Evolutionary conservation across 1,140 invertebrate genomes (phyloP), one percentile per base, ranked within the genome.

Genomic region (Drosophila nikananu): DNA sequence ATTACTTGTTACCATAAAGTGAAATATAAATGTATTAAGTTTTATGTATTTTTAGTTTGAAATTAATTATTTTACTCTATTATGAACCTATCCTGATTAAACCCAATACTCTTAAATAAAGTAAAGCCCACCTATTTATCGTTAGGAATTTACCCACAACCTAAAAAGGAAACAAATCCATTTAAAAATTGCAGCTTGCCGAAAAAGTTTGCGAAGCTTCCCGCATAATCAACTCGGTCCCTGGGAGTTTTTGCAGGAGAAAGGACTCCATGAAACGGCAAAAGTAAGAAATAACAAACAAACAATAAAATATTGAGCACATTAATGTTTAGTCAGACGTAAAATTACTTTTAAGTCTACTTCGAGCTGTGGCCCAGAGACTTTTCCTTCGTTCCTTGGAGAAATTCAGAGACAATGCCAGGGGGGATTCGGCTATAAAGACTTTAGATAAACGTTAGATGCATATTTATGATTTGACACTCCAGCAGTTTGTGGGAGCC

Each of bases 301-400:
- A 92, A 92, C 91, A 92, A 92, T 92, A 92, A 92, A 92, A 92
- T 92, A 92, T 92, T 87, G 91, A 84, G 91, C 89, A 91, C 91
- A 92, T 92, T 92, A 92, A 91, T 92, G 91, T 92, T 92, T 92
- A 92, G 91, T 92, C 91, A 92, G 89, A 91, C 91, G 91, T 92
- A 92, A 92, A 92, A 92, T 92, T 92, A 92, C 91, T 92, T 92
- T 92, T 84, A 91, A 91, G 91, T 91, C 89, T 84, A 91, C 84
- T 90, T 84, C 55, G 19, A 61, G 54, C 55, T 60, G n/a, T 60
- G 46, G 37, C 41, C 51, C 46, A 63, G 39, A 37, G 30, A 64
- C 39, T 54, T 44, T 23, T 51, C 48, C 35, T 46, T 0, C 23
- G 32, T 51, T 44, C 19, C 49, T 58, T 54, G 21, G 71, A 52